Evolutionary conservation across 1,140 invertebrate genomes (phyloP), one percentile per base, ranked within the genome.

Genomic region (Trichoplusia ni): DNA sequence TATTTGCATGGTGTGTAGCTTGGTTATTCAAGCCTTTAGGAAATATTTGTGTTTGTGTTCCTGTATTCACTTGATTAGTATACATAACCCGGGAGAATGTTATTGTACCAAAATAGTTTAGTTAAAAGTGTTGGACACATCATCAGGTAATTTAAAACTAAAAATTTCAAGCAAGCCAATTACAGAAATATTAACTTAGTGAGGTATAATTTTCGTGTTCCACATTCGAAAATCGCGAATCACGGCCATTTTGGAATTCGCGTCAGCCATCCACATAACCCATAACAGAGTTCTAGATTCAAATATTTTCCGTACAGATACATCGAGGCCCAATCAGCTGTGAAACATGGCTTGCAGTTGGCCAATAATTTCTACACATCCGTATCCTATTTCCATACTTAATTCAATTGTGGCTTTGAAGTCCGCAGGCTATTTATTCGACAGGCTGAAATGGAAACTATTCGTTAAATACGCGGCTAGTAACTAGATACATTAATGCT

Each of bases 331-430:
- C 46, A 49, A 49, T 49, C 25, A 49, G 29, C 25, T 31, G 46
- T 49, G 13, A 9, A 27, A 27, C 13, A 18, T 16, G 14, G 25
- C 25, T 29, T 14, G 23, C 2, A 14, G 23, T 23, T 14, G 16
- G 25, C 11, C 44, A 49, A 49, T 49, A 47, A 49, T 49, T 49
- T 49, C 13, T 49, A 49, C 46, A 49, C 25, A 49, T 47, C 44
- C 14, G 13, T 16, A 47, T 29, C 25, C 44, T 19, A 47, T 47
- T 14, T 47, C 44, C 21, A 47, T 47, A 47, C n/a, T 25, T 47
- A 47, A 47, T 25, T 47, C 44, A 31, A 47, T 49, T 29, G 46
- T 16, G 25, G 25, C n/a, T 49, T 31, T 18, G 14, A n/a, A 14
- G 25, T 18, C 19, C 19, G 19, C 11, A 44, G 40, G 40, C 40